A percentile compares a stretch with the other conserved stretches of the same genome.
Evolutionary conservation across 2,113 vertebrate species (phyloP).

Genomic region (Illadopsis cleaveri): DNA sequence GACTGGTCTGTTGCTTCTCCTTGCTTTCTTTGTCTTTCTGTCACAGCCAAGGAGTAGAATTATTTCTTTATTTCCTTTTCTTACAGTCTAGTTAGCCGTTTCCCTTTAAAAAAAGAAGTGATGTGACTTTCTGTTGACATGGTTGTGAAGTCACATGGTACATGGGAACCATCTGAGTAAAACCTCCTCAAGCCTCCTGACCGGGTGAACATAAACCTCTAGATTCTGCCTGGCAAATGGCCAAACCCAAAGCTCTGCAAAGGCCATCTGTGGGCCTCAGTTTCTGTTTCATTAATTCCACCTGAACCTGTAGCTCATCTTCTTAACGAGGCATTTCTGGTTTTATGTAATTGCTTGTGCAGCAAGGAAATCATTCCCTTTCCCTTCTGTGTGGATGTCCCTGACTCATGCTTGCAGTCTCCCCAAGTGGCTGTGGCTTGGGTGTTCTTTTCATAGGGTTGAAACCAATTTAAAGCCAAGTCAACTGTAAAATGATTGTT

Average conservation of each 20-base stretch:
- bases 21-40: not conserved
- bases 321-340: conserved; percentile 21
- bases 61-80: not conserved
- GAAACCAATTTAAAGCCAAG: not conserved
- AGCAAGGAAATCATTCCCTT: not conserved
- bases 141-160: not conserved
- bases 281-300: conserved; percentile 37
- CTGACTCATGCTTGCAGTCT: not conserved
- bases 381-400: not conserved
- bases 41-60: no score
- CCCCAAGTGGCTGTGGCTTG: not conserved
- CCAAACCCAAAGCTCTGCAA: not conserved
- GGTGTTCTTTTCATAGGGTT: not conserved
- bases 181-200: conserved; percentile 3
- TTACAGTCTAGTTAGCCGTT: not conserved
- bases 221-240: not conserved
- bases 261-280: not conserved
- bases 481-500: not conserved
- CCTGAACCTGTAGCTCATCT: conserved; percentile 17
- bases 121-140: not conserved
- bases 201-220: not conserved
- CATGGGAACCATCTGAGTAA: conserved; percentile 26
- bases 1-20: not conserved
- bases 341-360: not conserved
- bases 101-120: not conserved